phyloP scores from a whole-genome alignment of 2,888 invertebrate genomes.

The Eupsilia transversa region DNA sequence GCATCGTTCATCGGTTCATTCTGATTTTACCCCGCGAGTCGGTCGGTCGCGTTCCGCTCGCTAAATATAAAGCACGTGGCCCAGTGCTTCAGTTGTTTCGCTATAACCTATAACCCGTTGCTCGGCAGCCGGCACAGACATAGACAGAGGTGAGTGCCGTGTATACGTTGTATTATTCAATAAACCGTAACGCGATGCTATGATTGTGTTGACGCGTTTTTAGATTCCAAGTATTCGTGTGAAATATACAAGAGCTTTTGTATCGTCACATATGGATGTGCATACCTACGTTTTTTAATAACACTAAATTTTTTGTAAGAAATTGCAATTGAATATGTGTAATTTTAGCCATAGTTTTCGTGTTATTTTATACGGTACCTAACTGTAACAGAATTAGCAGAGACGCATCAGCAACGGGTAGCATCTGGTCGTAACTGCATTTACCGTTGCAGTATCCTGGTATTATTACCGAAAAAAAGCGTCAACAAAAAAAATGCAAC shows the following conservation, averaged over 20 bases:
- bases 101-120: conserved; percentile 77
- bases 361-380: conserved; percentile 9
- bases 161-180: conserved; percentile 39
- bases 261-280: conserved; percentile 49
- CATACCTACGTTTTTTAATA: conserved; percentile 23
- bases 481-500: conserved; percentile 12
- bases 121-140: conserved; percentile 53
- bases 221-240: conserved; percentile 36
- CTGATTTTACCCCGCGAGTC: conserved; percentile 81
- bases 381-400: neutral
- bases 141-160: conserved; percentile 61
- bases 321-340: conserved; percentile 10
- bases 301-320: neutral
- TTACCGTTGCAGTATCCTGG: neutral
- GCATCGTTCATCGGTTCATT: conserved; percentile 76
- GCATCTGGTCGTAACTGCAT: conserved; percentile 10
- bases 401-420: neutral
- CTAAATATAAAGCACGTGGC: conserved; percentile 86
- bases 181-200: conserved; percentile 38
- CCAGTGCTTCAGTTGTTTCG: conserved; percentile 76
- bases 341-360: conserved; percentile 5
- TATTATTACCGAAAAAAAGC: neutral
- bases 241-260: conserved; percentile 55
- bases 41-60: conserved; percentile 74
- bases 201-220: conserved; percentile 47